Percentiles rank a stretch among this genome's conserved stretches.
Evolutionary conservation across 2,797 vertebrate genomes (phyloP).

Genomic region (Sebastolobus altivelis): DNA sequence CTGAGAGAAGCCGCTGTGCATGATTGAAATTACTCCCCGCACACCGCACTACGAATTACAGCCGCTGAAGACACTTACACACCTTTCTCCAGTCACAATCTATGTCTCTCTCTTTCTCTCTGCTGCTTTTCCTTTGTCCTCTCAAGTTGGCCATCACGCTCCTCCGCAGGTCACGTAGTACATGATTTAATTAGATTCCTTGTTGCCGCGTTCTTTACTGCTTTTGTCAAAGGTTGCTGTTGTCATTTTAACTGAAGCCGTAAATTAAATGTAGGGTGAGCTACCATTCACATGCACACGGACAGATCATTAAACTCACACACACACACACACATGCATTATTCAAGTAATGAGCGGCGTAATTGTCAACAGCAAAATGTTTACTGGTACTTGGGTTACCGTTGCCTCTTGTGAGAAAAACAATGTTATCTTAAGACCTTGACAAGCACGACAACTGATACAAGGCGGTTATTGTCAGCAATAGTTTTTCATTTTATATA

Average conservation of each 20-base stretch:
- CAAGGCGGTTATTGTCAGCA: not conserved
- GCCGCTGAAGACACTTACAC: constrained; percentile 31
- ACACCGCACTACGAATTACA: constrained; percentile 53
- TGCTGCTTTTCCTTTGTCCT: constrained; percentile 2
- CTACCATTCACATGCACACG: not conserved
- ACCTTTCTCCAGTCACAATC: not conserved
- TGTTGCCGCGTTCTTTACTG: constrained; percentile 45
- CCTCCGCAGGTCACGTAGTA: constrained; percentile 39
- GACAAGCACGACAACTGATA: not conserved
- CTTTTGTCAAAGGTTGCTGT: constrained; percentile 55
- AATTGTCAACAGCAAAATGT: constrained; percentile 37
- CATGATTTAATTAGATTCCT: constrained; percentile 66
- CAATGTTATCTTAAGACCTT: constrained; percentile 32
- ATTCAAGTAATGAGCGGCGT: constrained; percentile 38
- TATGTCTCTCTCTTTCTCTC: not conserved
- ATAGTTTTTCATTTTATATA: too few relatives aligned
- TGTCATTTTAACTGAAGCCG: constrained; percentile 51
- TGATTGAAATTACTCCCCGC: constrained; percentile 68
- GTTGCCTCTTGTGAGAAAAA: constrained; percentile 14
- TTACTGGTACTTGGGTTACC: constrained; percentile 5
- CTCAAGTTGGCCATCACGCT: constrained; percentile 22
- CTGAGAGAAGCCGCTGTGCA: constrained; percentile 62
- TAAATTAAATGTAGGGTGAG: constrained; percentile 53
- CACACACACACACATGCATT: not conserved
- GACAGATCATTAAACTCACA: constrained; percentile 27